Conservation (phyloP, 2,113 vertebrate species). For the Struthio camelus region DNA sequence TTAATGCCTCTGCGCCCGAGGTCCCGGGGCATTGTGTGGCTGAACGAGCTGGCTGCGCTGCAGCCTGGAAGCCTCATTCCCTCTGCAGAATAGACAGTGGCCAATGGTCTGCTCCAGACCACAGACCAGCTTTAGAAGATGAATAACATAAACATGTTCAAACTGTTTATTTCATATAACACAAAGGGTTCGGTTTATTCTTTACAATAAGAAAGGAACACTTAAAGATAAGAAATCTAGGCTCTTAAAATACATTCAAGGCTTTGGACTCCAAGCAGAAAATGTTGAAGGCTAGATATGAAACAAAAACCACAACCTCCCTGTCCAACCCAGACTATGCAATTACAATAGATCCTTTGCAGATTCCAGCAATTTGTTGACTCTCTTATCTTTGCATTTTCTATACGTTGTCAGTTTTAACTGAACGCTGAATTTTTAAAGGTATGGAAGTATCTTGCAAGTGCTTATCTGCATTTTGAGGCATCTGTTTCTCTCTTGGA, state of each 20-base stretch:
- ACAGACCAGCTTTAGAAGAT: background rate
- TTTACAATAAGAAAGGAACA: background rate
- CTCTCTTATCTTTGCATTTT: background rate
- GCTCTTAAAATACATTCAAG: background rate
- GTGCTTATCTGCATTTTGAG: background rate
- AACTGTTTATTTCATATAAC: background rate
- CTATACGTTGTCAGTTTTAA: background rate
- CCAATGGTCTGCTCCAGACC: background rate
- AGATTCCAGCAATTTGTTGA: background rate
- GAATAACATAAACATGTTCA: background rate
- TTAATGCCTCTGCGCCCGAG: background rate
- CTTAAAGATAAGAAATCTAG: background rate
- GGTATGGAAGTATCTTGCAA: background rate
- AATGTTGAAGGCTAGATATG: background rate
- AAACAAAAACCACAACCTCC: background rate
- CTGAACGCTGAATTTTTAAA: background rate
- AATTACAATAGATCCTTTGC: background rate
- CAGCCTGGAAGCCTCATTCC: background rate
- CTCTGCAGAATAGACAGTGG: accelerated
- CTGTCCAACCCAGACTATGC: background rate
- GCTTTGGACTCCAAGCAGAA: background rate
- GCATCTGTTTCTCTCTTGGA: background rate
- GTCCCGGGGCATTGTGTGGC: accelerated
- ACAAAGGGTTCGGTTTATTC: background rate
- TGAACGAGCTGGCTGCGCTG: background rate